Base-by-base conservation (phyloP, 2,113 vertebrate genomes). In the Meles meles region DNA sequence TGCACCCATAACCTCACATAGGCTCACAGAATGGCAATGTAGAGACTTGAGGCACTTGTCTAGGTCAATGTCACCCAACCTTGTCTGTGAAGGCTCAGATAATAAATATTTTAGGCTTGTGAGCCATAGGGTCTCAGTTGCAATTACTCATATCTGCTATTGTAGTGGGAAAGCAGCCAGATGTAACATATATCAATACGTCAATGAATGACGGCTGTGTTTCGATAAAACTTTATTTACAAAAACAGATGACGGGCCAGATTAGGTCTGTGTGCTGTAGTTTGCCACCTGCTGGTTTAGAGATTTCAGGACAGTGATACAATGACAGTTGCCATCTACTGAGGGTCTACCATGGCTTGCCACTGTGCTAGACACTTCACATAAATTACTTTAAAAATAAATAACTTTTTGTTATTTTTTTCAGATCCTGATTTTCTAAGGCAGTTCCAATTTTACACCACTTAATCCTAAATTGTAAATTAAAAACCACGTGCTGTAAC, bases 221-320 rank as follows among this genome's bases (percentile, higher is more conserved):
- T 90, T 25, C 25, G 52, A 57, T 83, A 83, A 71, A 96, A 94
- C 23, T 76, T 96, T 76, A 96, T 76, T 92, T 74, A 90, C 0
- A 80, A 90, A 96, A 87, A 42, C 2, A 34, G 47, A 72, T 21
- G 25, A 65, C 1, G 31, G 85, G 47, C 25, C 20, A 71, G n/a
- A 89, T 55, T 29, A 89, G 77, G 39, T 42, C 44, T n/a, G 25
- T 90, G 69, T 34, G 34, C 63, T 91, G 3, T 39, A 71, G 49
- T 29, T 49, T 94, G 10, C 61, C 55, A 49, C n/a, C 6, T 6
- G 5, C 59, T 59, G n/a, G 49, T 52, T 61, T 88, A 57, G 71
- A 65, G 84, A 74, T 44, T 93, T 93, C 27, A 69, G 61, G 61
- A 74, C 23, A 69, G 65, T 31, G 10, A 77, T 14, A 85, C 12